These are phyloP conservation scores for Betta splendens DNA, from an alignment of 2,797 vertebrate genomes.

Conservation along the genomic window DNA sequence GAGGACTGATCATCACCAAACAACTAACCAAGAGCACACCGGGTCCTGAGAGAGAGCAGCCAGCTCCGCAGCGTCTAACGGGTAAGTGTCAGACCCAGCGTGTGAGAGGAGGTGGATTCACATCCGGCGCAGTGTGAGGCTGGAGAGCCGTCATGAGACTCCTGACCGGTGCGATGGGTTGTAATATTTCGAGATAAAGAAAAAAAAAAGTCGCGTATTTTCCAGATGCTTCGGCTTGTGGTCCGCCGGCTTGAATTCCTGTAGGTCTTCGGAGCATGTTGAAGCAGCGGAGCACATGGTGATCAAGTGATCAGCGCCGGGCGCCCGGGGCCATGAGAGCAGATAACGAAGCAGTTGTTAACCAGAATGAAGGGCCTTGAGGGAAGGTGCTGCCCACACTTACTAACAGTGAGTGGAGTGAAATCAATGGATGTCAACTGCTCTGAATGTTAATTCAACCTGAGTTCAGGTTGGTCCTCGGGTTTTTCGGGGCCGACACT, in stretches of 20 bases:
- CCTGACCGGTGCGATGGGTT: neutral
- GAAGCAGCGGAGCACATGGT: slow-evolving; percentile 76
- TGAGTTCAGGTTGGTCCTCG: slow-evolving; percentile 3
- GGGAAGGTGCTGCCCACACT: slow-evolving; percentile 39
- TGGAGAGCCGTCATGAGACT: neutral
- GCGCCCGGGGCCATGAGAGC: slow-evolving; percentile 47
- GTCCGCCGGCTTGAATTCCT: slow-evolving; percentile 46
- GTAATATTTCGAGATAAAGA: neutral
- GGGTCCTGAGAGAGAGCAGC: slow-evolving; percentile 56
- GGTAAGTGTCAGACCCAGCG: slow-evolving; percentile 65
- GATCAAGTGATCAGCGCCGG: slow-evolving; percentile 82
- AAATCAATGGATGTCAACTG: slow-evolving; percentile 19
- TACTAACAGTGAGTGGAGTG: slow-evolving; percentile 18
- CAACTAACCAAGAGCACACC: slow-evolving; percentile 78
- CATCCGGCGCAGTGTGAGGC: slow-evolving; percentile 2
- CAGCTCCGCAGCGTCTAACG: slow-evolving; percentile 53
- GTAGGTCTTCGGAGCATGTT: slow-evolving; percentile 52
- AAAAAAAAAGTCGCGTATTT: neutral
- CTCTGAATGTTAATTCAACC: neutral
- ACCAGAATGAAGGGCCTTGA: slow-evolving; percentile 38
- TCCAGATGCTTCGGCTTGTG: slow-evolving; percentile 16
- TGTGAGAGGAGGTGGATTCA: slow-evolving; percentile 29
- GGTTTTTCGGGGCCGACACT: slow-evolving; percentile 1
- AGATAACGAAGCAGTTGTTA: slow-evolving; percentile 78
- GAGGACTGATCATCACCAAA: slow-evolving; percentile 73